Conservation (phyloP, 1,140 invertebrate species). For the Zaprionus ghesquierei region DNA sequence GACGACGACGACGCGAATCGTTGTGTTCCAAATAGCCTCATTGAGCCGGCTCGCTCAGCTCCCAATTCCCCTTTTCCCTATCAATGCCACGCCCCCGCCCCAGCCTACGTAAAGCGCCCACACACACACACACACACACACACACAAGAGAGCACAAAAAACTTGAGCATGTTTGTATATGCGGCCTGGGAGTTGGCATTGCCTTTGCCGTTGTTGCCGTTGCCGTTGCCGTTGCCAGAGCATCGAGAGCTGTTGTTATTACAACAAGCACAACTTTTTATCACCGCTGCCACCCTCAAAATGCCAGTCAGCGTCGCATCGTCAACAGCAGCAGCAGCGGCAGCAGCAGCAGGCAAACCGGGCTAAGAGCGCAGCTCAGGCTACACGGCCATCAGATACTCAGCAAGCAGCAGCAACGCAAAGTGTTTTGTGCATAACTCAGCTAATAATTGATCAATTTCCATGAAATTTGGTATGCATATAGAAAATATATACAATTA, state of each 20-base stretch:
- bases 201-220: background rate
- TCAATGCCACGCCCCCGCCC: slow-evolving; percentile 19
- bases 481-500: too few species aligned
- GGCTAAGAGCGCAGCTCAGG: slow-evolving; percentile 9
- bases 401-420: background rate
- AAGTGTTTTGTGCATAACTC: background rate
- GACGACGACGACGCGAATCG: slow-evolving; percentile 64
- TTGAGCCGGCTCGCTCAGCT: slow-evolving; percentile 45
- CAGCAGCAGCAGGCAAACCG: slow-evolving; percentile 15
- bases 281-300: slow-evolving; percentile 74
- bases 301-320: slow-evolving; percentile 75
- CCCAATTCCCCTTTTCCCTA: slow-evolving; percentile 19
- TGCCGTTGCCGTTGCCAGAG: slow-evolving; percentile 33
- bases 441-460: background rate
- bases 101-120: background rate
- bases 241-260: slow-evolving; percentile 69
- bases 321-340: slow-evolving; percentile 52
- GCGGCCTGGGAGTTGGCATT: slow-evolving; percentile 44
- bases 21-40: slow-evolving; percentile 76
- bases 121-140: slow-evolving; percentile 2
- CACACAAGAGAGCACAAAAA: slow-evolving; percentile 9
- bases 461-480: background rate
- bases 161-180: slow-evolving; percentile 51
- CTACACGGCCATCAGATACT: background rate
- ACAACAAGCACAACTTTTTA: slow-evolving; percentile 78